Conservation (phyloP, 37 sponge, comb jelly and placozoan genomes). For the Mnemiopsis leidyi region DNA sequence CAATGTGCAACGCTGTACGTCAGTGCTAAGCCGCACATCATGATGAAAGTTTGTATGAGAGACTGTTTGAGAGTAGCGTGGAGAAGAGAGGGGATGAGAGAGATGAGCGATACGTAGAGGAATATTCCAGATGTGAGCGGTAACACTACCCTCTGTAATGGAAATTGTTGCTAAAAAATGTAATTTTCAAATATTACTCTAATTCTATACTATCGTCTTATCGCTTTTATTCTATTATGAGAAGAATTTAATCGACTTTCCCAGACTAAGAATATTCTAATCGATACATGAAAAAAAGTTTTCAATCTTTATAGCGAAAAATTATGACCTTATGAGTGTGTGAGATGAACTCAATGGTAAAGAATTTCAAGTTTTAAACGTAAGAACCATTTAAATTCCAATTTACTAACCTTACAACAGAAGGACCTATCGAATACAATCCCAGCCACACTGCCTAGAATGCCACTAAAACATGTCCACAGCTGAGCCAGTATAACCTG, state of each 20-base stretch:
- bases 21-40: not conserved
- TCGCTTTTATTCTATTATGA: too few species aligned
- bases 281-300: too few species aligned
- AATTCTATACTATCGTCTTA: too few species aligned
- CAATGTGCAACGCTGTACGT: not conserved
- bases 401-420: not conserved
- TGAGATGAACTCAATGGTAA: too few species aligned
- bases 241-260: too few species aligned
- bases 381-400: too few species aligned
- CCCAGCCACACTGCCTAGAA: slow-evolving; percentile 6
- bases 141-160: not conserved
- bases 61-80: not conserved
- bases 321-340: too few species aligned
- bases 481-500: not conserved
- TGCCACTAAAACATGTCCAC: slow-evolving; percentile 26
- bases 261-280: too few species aligned
- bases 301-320: too few species aligned
- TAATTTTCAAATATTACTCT: too few species aligned
- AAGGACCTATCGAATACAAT: not conserved
- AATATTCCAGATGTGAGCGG: slow-evolving; percentile 11
- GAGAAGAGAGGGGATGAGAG: not conserved
- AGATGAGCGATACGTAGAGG: slow-evolving; percentile 1
- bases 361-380: too few species aligned
- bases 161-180: not conserved
- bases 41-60: not conserved